These are phyloP conservation scores for Potorous gilbertii DNA, from an alignment of 2,797 vertebrate genomes.

Conservation along the genomic window DNA sequence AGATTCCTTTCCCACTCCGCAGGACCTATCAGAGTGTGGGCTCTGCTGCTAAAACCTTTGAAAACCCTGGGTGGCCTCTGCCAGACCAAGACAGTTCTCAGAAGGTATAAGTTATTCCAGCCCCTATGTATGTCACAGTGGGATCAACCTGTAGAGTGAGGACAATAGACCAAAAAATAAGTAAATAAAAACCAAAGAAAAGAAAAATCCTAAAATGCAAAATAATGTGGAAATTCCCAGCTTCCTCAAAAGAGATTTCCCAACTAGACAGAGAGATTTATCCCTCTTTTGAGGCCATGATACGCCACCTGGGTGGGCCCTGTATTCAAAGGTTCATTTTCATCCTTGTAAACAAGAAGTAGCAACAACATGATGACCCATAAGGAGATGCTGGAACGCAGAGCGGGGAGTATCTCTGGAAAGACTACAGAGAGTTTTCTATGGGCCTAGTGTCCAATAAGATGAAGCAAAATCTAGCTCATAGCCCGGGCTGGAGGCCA, in stretches of 20 bases:
- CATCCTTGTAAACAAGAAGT: neutral
- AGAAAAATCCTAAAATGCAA: neutral
- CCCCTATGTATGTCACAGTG: neutral
- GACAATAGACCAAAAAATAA: neutral
- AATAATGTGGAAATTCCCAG: neutral
- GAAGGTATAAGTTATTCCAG: neutral
- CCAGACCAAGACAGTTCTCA: neutral
- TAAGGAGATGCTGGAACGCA: neutral
- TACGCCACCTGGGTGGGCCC: rapidly evolving
- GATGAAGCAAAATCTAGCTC: neutral
- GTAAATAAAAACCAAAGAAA: too few species aligned
- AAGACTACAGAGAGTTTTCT: neutral
- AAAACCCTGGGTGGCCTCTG: neutral
- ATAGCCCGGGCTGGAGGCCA: neutral
- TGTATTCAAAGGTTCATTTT: neutral
- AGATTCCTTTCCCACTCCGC: neutral
- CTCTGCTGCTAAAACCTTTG: neutral
- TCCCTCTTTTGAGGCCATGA: neutral
- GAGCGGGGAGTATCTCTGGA: neutral
- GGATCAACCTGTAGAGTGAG: neutral
- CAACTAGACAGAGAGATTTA: neutral
- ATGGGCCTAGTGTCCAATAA: neutral
- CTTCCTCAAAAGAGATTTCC: neutral
- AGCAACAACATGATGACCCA: neutral
- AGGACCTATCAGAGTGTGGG: neutral